These are phyloP conservation scores for Danaus plexippus DNA, from an alignment of 1,140 invertebrate genomes.

Conservation along the genomic window DNA sequence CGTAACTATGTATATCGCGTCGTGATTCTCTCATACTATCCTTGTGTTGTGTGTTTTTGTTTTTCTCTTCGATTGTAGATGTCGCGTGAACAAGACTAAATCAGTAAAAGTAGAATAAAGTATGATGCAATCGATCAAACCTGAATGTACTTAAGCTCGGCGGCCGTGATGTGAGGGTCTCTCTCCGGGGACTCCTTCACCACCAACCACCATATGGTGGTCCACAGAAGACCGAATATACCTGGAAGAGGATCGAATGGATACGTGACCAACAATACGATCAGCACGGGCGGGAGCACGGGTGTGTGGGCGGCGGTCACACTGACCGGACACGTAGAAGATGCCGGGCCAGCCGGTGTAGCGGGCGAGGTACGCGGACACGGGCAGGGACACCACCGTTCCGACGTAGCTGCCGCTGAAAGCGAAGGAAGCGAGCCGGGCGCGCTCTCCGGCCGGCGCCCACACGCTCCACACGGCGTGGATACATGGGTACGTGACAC, in stretches of 20 bases:
- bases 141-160: constrained; percentile 86
- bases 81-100: neutral
- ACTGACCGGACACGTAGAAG: constrained; percentile 89
- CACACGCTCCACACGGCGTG: constrained; percentile 90
- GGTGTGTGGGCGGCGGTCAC: neutral
- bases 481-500: constrained; percentile 92
- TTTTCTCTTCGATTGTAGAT: neutral
- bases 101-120: neutral
- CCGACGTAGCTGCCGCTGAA: constrained; percentile 89
- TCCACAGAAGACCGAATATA: constrained; percentile 80
- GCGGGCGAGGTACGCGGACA: constrained; percentile 81
- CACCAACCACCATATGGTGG: constrained; percentile 78
- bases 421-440: constrained; percentile 81
- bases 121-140: constrained; percentile 24
- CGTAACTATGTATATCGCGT: no score
- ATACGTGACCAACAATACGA: no score
- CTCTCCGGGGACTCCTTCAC: constrained; percentile 84
- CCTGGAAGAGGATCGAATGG: constrained; percentile 53
- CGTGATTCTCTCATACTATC: no score
- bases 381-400: constrained; percentile 84
- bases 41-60: no score
- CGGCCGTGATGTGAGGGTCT: constrained; percentile 81
- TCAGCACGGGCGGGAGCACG: no score
- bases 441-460: constrained; percentile 89
- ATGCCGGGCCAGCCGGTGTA: constrained; percentile 87